These are phyloP conservation scores for Steatornis caripensis DNA, from an alignment of 2,113 vertebrate genomes.

Conservation along the genomic window DNA sequence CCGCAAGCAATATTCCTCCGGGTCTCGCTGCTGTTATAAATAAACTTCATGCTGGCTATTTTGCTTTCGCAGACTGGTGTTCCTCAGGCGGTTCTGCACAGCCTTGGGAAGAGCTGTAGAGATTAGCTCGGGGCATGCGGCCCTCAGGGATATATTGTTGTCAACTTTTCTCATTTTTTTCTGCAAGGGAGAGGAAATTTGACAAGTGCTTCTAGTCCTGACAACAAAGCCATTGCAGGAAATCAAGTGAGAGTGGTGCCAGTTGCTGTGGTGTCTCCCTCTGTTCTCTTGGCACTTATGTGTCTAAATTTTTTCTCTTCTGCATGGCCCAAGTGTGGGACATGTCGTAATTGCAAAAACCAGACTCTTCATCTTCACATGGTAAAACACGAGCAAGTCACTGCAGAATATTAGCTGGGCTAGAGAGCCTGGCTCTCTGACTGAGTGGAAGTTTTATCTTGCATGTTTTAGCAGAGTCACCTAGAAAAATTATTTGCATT, in stretches of 20 bases:
- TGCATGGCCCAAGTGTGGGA: not conserved
- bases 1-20: not conserved
- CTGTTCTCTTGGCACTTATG: not conserved
- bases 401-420: not conserved
- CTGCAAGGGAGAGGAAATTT: not conserved
- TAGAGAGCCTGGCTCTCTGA: not conserved
- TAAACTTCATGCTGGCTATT: not conserved
- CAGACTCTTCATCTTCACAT: not conserved
- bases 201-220: not conserved
- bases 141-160: not conserved
- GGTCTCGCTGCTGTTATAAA: not conserved
- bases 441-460: not conserved
- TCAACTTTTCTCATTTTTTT: not conserved
- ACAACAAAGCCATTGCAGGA: not conserved
- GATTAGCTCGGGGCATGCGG: not conserved
- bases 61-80: not conserved
- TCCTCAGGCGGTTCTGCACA: not conserved
- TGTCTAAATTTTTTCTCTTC: not conserved
- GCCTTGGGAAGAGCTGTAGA: slow-evolving; percentile 7
- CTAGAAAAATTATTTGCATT: not conserved
- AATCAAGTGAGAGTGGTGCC: not conserved
- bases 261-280: not conserved
- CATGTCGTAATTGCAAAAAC: not conserved
- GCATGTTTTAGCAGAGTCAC: not conserved
- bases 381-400: not conserved